phyloP scores from a whole-genome alignment of 1,140 invertebrate species.

The Lethocerus indicus region DNA sequence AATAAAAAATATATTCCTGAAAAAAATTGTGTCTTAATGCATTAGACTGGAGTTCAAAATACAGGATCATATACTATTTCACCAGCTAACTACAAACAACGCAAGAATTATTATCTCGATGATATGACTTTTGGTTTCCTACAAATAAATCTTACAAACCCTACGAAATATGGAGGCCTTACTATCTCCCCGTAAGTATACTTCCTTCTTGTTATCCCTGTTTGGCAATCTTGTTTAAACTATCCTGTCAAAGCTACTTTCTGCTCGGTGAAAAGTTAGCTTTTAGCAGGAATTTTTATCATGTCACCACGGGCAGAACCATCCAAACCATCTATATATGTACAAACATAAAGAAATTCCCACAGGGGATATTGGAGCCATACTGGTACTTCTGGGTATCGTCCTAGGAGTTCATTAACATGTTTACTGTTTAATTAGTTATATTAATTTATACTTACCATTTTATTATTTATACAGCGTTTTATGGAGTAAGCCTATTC shows the following conservation, averaged over 20 bases:
- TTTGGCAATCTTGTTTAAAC: no score
- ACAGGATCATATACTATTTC: constrained; percentile 46
- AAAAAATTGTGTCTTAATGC: no score
- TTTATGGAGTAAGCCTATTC: constrained; percentile 80
- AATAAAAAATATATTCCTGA: no score
- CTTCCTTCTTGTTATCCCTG: no score
- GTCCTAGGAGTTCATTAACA: no score
- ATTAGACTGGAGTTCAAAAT: constrained; percentile 41
- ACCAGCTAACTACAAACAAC: constrained; percentile 44
- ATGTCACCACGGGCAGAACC: no score
- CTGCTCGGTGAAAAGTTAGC: no score
- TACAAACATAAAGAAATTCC: neutral
- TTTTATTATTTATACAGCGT: constrained; percentile 29
- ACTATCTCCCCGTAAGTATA: constrained; percentile 60
- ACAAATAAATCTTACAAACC: constrained; percentile 66
- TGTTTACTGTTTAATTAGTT: neutral
- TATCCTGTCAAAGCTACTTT: no score
- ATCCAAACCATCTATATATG: neutral
- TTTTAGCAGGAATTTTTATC: no score
- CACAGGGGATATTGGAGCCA: neutral
- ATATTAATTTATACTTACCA: neutral
- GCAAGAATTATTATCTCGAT: constrained; percentile 41
- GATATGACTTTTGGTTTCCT: constrained; percentile 80
- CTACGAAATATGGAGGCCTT: constrained; percentile 45
- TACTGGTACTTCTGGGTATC: neutral